A percentile compares a stretch with the other conserved stretches of the same genome.
Conservation (phyloP, 2,888 invertebrate genomes). For the Hydrotaea diabolus region DNA sequence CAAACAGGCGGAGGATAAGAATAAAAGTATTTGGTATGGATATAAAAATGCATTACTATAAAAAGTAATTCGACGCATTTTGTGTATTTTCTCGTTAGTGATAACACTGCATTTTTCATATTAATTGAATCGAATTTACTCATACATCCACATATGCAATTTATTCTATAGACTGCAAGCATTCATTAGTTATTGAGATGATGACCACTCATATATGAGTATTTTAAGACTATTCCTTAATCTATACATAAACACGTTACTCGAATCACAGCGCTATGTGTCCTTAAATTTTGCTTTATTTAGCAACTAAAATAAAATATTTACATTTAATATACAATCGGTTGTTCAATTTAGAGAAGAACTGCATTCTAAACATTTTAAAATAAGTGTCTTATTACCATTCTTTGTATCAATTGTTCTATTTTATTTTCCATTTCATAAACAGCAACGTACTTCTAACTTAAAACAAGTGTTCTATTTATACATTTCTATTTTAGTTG, state of each 20-base stretch:
- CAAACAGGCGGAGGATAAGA: constrained; percentile 85
- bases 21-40: constrained; percentile 90
- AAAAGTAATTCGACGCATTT: too few species aligned
- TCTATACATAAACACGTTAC: not conserved
- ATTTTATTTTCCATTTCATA: constrained; percentile 35
- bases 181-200: not conserved
- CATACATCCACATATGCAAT: not conserved
- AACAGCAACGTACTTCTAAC: constrained; percentile 41
- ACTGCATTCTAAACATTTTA: not conserved
- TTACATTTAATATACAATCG: constrained; percentile 36
- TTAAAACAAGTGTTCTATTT: constrained; percentile 26
- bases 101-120: not conserved
- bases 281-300: constrained; percentile 5
- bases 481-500: constrained; percentile 32
- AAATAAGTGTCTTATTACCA: constrained; percentile 30
- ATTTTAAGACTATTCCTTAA: not conserved
- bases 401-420: constrained; percentile 1
- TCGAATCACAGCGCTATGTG: not conserved
- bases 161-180: not conserved
- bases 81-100: too few species aligned
- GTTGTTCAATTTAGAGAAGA: not conserved
- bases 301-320: not conserved
- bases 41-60: constrained; percentile 82
- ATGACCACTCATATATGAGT: not conserved
- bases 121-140: not conserved